phyloP scores from a whole-genome alignment of 2,113 vertebrate genomes.

The Capreolus pygargus region DNA sequence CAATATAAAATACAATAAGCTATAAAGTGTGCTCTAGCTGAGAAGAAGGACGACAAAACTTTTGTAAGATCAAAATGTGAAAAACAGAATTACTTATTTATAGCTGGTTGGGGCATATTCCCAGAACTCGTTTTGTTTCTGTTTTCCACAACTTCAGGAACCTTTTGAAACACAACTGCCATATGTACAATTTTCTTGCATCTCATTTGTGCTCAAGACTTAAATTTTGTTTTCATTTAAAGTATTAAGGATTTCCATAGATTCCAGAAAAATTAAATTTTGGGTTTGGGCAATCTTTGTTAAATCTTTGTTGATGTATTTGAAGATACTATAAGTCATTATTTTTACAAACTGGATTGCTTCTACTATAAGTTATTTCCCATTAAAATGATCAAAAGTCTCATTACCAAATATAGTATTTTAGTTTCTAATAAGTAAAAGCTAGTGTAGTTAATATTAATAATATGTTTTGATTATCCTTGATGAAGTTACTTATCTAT shows the following conservation, averaged over 20 bases:
- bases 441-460: background rate
- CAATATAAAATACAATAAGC: background rate
- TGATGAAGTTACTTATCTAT: background rate
- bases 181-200: background rate
- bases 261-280: background rate
- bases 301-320: background rate
- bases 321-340: background rate
- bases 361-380: background rate
- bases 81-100: conserved; percentile 70
- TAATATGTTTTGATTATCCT: background rate
- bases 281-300: background rate
- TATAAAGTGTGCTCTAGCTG: conserved; percentile 7
- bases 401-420: background rate
- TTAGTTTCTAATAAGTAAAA: background rate
- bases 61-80: conserved; percentile 55
- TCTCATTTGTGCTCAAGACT: background rate
- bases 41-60: conserved; percentile 30
- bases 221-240: background rate
- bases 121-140: conserved; percentile 24
- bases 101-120: conserved; percentile 10
- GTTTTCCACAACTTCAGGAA: conserved; percentile 40
- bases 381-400: background rate
- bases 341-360: background rate
- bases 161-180: conserved; percentile 23
- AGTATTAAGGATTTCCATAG: background rate